Evolutionary conservation across 2,113 vertebrate genomes (phyloP), one percentile per base, ranked within the genome.

Genomic region (Saguinus imperator): DNA sequence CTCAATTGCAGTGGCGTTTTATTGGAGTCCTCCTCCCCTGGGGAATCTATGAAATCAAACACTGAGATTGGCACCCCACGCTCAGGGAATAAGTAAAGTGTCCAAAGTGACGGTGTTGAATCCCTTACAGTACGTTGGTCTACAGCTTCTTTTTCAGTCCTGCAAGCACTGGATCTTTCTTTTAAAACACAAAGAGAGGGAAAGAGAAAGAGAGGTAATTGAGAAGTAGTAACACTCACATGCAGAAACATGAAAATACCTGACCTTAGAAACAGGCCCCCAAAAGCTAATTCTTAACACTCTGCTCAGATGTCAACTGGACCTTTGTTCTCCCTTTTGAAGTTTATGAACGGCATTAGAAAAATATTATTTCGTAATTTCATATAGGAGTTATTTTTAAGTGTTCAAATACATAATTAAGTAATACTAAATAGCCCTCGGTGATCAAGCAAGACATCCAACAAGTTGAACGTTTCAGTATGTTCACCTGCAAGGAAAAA

Each of bases 1-100:
- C 97, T 98, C 93, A 97, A 97, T 70, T 93, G 89, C 93, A 96
- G 68, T 76, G 77, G 86, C 94, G 87, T 96, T 98, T 97, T 96
- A 87, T 73, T 57, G 3, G 87, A 87, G 80, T 32, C 61, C 61
- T 89, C 87, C 92, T 98, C 96, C 92, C 95, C 57, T 92, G 87
- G 80, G 91, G 40, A 76, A 81, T 76, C 92, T 96, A 94, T 29
- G 92, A 97, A 97, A 98, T 94, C 94, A 97, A 97, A 97, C 87
- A 89, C 96, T 82, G 73, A 97, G 94, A 96, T 20, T 97, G 95
- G 96, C 87, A 97, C 87, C 75, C 83, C 87, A 94, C 89, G 64
- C 84, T 94, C 55, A 72, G 95, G 96, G 93, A 97, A 25, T 83
- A 97, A 87, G 57, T 91, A 64, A 91, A 91, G 90, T 94, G 96